Conservation (phyloP, 2,113 vertebrate genomes). For the Bos javanicus region DNA sequence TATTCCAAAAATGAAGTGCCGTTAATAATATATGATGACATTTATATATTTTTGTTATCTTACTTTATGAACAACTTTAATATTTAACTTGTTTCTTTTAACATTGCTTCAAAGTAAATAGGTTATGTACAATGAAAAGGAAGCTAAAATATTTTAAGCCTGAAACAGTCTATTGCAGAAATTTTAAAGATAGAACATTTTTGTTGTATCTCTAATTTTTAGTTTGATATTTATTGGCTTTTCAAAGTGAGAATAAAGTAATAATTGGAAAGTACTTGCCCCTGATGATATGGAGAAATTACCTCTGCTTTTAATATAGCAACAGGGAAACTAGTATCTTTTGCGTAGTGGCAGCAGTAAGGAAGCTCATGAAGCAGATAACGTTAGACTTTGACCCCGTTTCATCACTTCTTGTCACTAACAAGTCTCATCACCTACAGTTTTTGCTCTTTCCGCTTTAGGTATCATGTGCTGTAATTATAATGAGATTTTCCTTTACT, state of each 20-base stretch:
- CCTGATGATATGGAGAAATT: not conserved
- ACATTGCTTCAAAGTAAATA: not conserved
- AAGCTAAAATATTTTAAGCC: not conserved
- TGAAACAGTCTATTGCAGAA: not conserved
- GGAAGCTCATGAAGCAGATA: not conserved
- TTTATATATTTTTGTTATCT: constrained; percentile 32
- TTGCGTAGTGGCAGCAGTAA: not conserved
- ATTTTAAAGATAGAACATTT: not conserved
- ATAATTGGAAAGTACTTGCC: not conserved
- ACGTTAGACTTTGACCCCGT: fast-evolving
- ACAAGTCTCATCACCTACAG: not conserved
- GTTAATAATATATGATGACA: constrained; percentile 48
- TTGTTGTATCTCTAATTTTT: not conserved
- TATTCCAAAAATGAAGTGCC: not conserved
- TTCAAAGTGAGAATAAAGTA: not conserved
- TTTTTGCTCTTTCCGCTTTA: not conserved
- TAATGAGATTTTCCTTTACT: not conserved
- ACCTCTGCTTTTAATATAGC: not conserved
- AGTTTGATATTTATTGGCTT: not conserved
- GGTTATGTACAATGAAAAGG: not conserved
- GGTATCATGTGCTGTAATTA: not conserved
- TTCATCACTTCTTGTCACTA: too few species aligned
- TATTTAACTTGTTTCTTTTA: constrained; percentile 46
- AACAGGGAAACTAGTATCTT: not conserved
- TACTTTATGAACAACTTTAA: constrained; percentile 53